Base-by-base conservation (phyloP, 30 jellyfish, hydroid and myxozoan species). In the Clytia hemisphaerica region DNA sequence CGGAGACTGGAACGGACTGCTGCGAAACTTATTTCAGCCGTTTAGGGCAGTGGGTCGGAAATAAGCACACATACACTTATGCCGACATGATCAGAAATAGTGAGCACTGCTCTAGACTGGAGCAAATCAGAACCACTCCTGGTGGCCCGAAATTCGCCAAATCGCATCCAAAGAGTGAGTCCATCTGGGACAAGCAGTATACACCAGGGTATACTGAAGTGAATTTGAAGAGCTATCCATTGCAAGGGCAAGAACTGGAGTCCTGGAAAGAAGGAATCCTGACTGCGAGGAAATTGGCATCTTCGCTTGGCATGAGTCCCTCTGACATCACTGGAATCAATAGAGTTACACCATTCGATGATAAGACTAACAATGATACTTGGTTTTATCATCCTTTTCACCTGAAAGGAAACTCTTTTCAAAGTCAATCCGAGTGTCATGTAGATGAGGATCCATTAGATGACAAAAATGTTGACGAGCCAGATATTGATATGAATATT, bases 211-310 rank as follows among this genome's bases (percentile, higher is more conserved):
- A n/a, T n/a, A n/a, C n/a, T n/a, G n/a, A n/a, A n/a, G n/a, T n/a
- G n/a, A n/a, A n/a, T n/a, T n/a, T n/a, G n/a, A 51, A 72, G 37
- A 22, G 12, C 61, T 55, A 54, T 72, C 84, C 75, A 0, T 54
- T 51, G 30, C 1, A 21, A 25, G 76, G 59, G 29, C 48, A 73
- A 61, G 55, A 57, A 35, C 70, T 18, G 1, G 45, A 15, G 1
- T 67, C 77, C 42, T 73, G 77, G 77, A 57, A 73, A 42, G 69
- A 42, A 37, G 67, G 85, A 19, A 61, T 38, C 30, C 45, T 25
- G 29, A 61, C 1, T 30, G 85, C 77, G 12, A 69, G 12, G 42
- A 66, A 57, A 36, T 9, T 57, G 78, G 77, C 85, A 35, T 54
- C 26, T 21, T 42, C 68, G 45, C 10, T 71, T 9, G 85, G 77